These are phyloP conservation scores for Corythaixoides concolor DNA, from an alignment of 2,113 vertebrate genomes.

Conservation along the genomic window DNA sequence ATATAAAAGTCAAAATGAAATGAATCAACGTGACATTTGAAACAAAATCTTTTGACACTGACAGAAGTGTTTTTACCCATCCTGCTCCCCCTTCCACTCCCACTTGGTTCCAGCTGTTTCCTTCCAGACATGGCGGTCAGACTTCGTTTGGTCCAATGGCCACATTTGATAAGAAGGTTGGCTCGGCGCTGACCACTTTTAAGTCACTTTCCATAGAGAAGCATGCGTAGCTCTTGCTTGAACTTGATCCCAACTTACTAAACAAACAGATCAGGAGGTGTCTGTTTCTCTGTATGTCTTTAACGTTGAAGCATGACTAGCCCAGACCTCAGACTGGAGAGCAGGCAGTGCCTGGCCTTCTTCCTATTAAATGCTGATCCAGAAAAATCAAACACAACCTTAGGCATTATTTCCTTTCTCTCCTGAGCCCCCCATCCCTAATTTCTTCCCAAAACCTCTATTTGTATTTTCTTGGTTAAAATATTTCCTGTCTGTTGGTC, in stretches of 20 bases:
- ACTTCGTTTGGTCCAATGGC: background rate
- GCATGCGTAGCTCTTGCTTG: background rate
- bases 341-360: background rate
- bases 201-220: background rate
- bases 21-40: constrained; percentile 5
- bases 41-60: background rate
- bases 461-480: background rate
- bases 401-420: background rate
- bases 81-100: background rate
- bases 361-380: background rate
- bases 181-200: background rate
- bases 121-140: background rate
- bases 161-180: background rate
- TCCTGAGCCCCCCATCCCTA: background rate
- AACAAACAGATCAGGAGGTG: background rate
- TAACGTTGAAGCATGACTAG: background rate
- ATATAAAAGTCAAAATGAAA: constrained; percentile 20
- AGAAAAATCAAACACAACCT: background rate
- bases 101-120: background rate
- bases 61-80: background rate
- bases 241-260: background rate
- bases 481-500: background rate
- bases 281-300: background rate
- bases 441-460: background rate
- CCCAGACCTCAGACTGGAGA: background rate